Conservation (phyloP, 2,113 vertebrate species). For the Aythya baeri region DNA sequence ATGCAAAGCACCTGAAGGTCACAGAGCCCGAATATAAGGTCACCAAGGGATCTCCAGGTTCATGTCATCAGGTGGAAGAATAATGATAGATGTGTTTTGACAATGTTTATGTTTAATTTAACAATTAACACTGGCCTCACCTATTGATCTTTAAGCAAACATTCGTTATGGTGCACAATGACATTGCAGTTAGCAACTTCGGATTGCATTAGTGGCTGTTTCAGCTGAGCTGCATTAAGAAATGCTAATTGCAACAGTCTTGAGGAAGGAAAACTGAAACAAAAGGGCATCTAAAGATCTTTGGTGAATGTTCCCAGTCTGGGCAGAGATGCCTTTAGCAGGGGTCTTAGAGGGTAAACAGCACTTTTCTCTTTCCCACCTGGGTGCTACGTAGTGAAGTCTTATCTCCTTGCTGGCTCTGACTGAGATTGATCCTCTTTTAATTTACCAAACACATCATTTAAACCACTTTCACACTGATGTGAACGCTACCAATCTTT, state of each 20-base stretch:
- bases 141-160: slow-evolving; percentile 68
- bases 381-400: neutral
- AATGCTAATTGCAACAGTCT: slow-evolving; percentile 45
- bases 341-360: neutral
- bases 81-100: slow-evolving; percentile 49
- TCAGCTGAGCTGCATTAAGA: slow-evolving; percentile 42
- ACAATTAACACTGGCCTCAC: slow-evolving; percentile 55
- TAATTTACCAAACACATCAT: neutral
- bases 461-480: neutral
- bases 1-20: slow-evolving; percentile 62
- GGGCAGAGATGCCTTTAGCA: neutral
- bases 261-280: slow-evolving; percentile 28
- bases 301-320: neutral
- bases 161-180: slow-evolving; percentile 8
- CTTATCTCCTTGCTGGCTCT: neutral
- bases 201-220: slow-evolving; percentile 1
- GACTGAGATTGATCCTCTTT: slow-evolving; percentile 17
- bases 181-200: slow-evolving; percentile 55
- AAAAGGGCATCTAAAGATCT: neutral
- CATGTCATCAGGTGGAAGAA: slow-evolving; percentile 46
- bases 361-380: neutral
- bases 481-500: neutral
- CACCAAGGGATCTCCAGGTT: slow-evolving; percentile 21
- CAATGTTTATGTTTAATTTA: slow-evolving; percentile 64
- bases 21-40: slow-evolving; percentile 55